Evolutionary conservation across 2,113 vertebrate genomes (phyloP).

Genomic region (Heterochromis multidens): DNA sequence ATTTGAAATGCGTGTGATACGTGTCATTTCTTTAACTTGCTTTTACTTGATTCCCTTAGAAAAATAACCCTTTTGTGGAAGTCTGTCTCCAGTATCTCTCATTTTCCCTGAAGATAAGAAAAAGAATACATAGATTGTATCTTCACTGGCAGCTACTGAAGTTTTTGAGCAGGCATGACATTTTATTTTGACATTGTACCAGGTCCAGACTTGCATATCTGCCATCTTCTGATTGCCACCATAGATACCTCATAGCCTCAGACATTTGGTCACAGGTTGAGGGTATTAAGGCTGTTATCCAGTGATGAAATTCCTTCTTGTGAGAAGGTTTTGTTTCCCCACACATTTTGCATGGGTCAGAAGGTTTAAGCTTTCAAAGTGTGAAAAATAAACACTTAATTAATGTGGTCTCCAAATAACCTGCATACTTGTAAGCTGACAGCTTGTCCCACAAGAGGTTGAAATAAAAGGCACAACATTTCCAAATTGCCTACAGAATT

Average conservation of each 20-base stretch:
- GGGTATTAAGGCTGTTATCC: not conserved
- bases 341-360: not conserved
- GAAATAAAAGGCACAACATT: not conserved
- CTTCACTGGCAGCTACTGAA: not conserved
- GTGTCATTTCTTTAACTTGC: not conserved
- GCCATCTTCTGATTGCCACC: not conserved
- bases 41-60: not conserved
- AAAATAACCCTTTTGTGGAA: not conserved
- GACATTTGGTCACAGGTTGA: slow-evolving; percentile 2
- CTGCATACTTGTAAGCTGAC: not conserved
- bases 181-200: not conserved
- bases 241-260: not conserved
- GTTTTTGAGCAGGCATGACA: not conserved
- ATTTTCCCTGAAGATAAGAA: not conserved
- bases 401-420: not conserved
- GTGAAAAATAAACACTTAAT: not conserved
- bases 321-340: not conserved
- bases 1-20: not conserved
- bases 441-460: not conserved
- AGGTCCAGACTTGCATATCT: slow-evolving; percentile 2
- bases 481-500: too few species aligned
- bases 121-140: not conserved
- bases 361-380: not conserved
- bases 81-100: not conserved
- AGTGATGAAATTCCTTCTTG: not conserved